These are phyloP conservation scores for Sardinella longiceps DNA, from an alignment of 2,797 vertebrate species.

Conservation along the genomic window DNA sequence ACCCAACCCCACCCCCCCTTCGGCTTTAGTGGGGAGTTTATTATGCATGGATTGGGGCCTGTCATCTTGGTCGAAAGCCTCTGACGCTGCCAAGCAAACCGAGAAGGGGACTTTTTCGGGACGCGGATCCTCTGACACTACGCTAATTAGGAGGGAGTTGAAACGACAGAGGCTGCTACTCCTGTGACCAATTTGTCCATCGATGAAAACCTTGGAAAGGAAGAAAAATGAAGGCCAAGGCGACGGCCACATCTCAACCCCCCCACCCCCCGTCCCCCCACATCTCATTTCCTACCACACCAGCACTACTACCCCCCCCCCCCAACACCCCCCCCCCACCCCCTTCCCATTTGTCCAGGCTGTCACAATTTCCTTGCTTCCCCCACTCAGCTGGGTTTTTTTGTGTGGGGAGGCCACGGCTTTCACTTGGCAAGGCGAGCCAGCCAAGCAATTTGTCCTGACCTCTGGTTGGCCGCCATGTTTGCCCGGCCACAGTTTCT, in stretches of 20 bases:
- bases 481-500: constrained; percentile 62
- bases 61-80: constrained; percentile 27
- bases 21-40: constrained; percentile 1
- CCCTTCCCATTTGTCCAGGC: not conserved
- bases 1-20: not conserved
- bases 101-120: not conserved
- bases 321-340: not conserved
- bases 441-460: constrained; percentile 62
- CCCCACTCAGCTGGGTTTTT: constrained; percentile 17
- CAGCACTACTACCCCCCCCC: too few species aligned
- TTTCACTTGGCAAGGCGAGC: constrained; percentile 59
- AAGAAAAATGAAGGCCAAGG: constrained; percentile 24
- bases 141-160: constrained; percentile 29
- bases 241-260: not conserved
- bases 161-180: constrained; percentile 20
- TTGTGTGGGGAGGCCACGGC: constrained; percentile 31
- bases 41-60: constrained; percentile 1
- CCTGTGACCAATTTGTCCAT: constrained; percentile 35
- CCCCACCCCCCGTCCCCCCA: not conserved
- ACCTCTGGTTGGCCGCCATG: constrained; percentile 57
- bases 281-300: not conserved
- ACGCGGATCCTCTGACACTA: constrained; percentile 29
- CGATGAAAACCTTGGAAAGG: not conserved
- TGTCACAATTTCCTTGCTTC: constrained; percentile 36
- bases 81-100: constrained; percentile 28